A percentile compares a stretch with the other conserved stretches of the same genome.
phyloP scores from a whole-genome alignment of 1,140 invertebrate genomes.

The Gonioctena quinquepunctata region DNA sequence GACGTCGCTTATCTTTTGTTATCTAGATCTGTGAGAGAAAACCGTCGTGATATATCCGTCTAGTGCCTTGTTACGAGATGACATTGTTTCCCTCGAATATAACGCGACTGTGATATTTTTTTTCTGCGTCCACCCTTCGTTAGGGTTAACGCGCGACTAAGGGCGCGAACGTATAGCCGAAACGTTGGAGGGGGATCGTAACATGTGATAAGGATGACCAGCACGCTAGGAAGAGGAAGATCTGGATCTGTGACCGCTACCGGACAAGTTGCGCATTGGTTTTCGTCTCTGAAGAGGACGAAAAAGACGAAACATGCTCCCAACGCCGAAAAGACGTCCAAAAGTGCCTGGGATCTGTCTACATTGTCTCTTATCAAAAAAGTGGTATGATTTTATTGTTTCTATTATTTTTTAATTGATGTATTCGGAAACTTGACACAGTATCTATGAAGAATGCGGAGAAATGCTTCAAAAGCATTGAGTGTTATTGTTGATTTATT shows the following conservation, averaged over 20 bases:
- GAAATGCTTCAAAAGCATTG: no score
- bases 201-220: constrained; percentile 4
- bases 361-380: constrained; percentile 25
- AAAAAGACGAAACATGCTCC: constrained; percentile 55
- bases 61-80: no score
- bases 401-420: neutral
- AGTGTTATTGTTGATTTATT: no score
- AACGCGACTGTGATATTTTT: neutral
- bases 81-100: no score
- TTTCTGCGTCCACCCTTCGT: neutral
- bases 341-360: constrained; percentile 66
- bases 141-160: neutral
- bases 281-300: constrained; percentile 71
- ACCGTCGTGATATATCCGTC: neutral
- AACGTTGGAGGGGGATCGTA: neutral
- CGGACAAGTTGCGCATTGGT: constrained; percentile 71
- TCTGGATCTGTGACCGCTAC: constrained; percentile 41
- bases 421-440: no score
- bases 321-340: constrained; percentile 49
- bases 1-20: neutral
- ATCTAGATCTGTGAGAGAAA: neutral
- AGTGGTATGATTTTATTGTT: constrained; percentile 15
- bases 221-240: constrained; percentile 40
- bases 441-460: no score
- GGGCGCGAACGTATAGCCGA: neutral